These are phyloP conservation scores for Pandemis cinnamomeana DNA, from an alignment of 2,888 invertebrate species.

Conservation along the genomic window DNA sequence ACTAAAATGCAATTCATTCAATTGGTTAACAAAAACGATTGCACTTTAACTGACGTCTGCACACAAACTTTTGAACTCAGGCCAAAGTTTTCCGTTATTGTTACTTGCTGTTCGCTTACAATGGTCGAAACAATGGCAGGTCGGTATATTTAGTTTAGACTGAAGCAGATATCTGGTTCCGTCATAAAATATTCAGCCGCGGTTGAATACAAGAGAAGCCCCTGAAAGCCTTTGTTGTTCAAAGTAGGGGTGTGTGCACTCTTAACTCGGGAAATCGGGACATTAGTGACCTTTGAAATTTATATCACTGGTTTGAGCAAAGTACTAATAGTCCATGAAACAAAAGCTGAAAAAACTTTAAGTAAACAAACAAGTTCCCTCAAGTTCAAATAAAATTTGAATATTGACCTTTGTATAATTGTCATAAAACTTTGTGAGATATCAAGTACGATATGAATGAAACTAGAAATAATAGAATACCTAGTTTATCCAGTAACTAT, in stretches of 20 bases:
- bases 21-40: background rate
- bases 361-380: too few species aligned
- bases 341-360: too few species aligned
- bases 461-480: too few species aligned
- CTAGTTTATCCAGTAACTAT: too few species aligned
- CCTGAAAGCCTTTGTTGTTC: background rate
- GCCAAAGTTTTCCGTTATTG: slow-evolving; percentile 12
- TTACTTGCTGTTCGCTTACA: slow-evolving; percentile 6
- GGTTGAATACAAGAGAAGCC: slow-evolving; percentile 3
- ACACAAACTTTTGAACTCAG: background rate
- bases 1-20: background rate
- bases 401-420: too few species aligned
- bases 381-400: too few species aligned
- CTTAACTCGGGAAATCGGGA: background rate
- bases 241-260: slow-evolving; percentile 1
- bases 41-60: background rate
- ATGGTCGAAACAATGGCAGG: slow-evolving; percentile 10
- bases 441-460: too few species aligned
- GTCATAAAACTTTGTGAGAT: too few species aligned
- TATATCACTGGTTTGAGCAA: background rate
- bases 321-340: background rate
- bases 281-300: background rate
- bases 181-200: slow-evolving; percentile 12
- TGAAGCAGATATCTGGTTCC: slow-evolving; percentile 15
- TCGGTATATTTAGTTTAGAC: slow-evolving; percentile 17